Evolutionary conservation across 2,113 vertebrate species (phyloP), one percentile per base, ranked within the genome.

Genomic region (Ailurus styani): DNA sequence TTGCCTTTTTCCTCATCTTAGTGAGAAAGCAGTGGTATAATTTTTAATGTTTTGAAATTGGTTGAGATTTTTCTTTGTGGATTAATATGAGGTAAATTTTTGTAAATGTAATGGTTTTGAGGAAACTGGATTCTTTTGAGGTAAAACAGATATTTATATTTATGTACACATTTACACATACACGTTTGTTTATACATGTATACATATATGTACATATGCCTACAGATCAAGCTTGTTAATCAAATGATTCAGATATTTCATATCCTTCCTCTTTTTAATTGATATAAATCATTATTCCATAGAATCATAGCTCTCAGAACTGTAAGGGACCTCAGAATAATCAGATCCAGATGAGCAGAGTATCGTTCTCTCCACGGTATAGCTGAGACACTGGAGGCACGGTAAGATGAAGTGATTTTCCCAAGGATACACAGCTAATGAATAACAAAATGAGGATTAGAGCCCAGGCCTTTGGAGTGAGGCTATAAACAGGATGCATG

Each of bases 11-110:
- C 50, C 20, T 77, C n/a, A 86, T 40, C 34, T 66, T 78, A 86
- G 2, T 64, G 45, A 72, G 62, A 81, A 37, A 50, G 52, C 31
- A 17, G 4, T 70, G 31, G 29, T 64, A 64, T 66, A 82, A 64
- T 64, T 82, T 87, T 93, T 78, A 95, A 86, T 73, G 37, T 85
- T 79, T 93, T 90, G 9, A 64, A 90, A 66, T 86, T 73, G 84
- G 17, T 52, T 79, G 23, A 62, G 23, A 42, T 77, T 88, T 68
- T 92, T 83, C 25, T 79, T 87, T 55, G 25, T 40, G 18, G 13
- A 34, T 57, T 68, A 70, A 54, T 54, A 93, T 34, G 25, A 78
- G 50, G 25, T 68, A 96, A 50, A 50, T 70, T 64, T 86, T 70
- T 62, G 31, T 84, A 77, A 91, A 62, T 47, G 42, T 89, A 95